A percentile compares a stretch with the other conserved stretches of the same genome.
Evolutionary conservation across 53 echinoderm and acorn worm species (phyloP).

Genomic region (Holothuria scabra): DNA sequence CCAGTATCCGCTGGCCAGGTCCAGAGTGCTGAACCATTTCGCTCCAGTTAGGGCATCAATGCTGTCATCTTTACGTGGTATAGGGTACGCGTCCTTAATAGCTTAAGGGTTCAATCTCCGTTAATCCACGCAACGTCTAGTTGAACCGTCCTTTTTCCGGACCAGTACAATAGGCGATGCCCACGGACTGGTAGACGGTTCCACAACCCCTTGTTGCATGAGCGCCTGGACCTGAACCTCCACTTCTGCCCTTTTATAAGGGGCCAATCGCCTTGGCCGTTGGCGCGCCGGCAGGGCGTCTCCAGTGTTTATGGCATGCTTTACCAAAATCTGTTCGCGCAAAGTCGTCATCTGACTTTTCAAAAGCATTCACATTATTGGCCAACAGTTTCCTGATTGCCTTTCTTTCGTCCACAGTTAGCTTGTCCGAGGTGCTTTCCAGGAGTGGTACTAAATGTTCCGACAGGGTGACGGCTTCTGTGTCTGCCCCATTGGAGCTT

Average conservation of each 20-base stretch:
- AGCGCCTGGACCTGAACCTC: constrained; percentile 56
- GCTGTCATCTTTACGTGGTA: constrained; percentile 45
- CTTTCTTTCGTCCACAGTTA: constrained; percentile 9
- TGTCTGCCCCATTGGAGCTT: not conserved
- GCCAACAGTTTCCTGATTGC: constrained; percentile 42
- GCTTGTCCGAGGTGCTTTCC: not conserved
- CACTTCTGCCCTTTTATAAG: constrained; percentile 46
- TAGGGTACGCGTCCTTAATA: constrained; percentile 54
- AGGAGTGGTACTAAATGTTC: constrained; percentile 44
- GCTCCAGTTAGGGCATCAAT: constrained; percentile 45
- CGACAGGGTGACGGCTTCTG: constrained; percentile 4
- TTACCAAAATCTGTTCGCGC: constrained; percentile 60
- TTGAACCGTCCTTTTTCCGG: constrained; percentile 44
- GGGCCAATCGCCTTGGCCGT: constrained; percentile 52
- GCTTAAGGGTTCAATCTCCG: constrained; percentile 33
- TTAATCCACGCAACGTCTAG: constrained; percentile 55
- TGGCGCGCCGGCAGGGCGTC: constrained; percentile 56
- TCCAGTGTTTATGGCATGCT: constrained; percentile 62
- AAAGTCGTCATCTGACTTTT: constrained; percentile 62
- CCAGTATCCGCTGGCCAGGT: constrained; percentile 58
- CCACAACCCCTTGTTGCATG: constrained; percentile 55
- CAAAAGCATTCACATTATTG: too few species aligned
- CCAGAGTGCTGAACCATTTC: constrained; percentile 51
- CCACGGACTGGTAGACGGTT: too few species aligned
- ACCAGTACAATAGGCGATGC: too few species aligned